Percentiles rank a stretch among this genome's conserved stretches.
Conservation (phyloP, 1,140 invertebrate genomes). For the Solen grandis region DNA sequence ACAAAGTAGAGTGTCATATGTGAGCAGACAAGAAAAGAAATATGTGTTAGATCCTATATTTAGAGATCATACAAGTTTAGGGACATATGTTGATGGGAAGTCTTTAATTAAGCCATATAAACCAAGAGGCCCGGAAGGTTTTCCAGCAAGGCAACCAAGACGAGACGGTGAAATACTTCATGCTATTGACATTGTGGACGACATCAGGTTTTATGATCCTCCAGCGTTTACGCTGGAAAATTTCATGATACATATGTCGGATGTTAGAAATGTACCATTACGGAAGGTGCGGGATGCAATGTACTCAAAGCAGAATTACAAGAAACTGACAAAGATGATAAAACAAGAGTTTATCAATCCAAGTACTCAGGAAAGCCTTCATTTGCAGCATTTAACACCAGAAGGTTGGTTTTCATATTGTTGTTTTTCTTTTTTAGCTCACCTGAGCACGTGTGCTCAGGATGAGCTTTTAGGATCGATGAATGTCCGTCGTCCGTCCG, state of each 20-base stretch:
- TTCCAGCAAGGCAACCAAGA: slow-evolving; percentile 68
- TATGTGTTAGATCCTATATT: slow-evolving; percentile 76
- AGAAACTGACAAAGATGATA: slow-evolving; percentile 75
- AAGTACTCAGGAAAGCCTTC: slow-evolving; percentile 43
- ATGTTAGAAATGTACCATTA: slow-evolving; percentile 66
- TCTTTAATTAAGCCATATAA: slow-evolving; percentile 74
- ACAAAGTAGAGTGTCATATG: slow-evolving; percentile 63
- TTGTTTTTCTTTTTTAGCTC: neutral
- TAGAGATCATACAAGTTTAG: slow-evolving; percentile 71
- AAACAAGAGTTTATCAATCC: slow-evolving; percentile 60
- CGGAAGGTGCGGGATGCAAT: slow-evolving; percentile 65
- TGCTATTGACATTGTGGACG: slow-evolving; percentile 68
- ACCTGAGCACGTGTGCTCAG: too few species aligned
- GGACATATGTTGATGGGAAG: slow-evolving; percentile 76
- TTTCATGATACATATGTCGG: slow-evolving; percentile 71
- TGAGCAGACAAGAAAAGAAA: slow-evolving; percentile 69
- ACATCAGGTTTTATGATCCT: slow-evolving; percentile 71
- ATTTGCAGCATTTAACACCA: slow-evolving; percentile 64
- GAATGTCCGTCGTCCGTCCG: too few species aligned
- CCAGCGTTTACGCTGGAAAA: slow-evolving; percentile 77
- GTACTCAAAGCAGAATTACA: slow-evolving; percentile 76
- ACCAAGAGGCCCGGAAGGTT: slow-evolving; percentile 73
- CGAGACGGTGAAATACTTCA: slow-evolving; percentile 64
- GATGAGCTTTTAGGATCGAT: too few species aligned
- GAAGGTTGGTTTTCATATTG: slow-evolving; percentile 65